Percentiles rank a stretch among this genome's conserved stretches.
phyloP scores from a whole-genome alignment of 2,113 vertebrate species.

The Nannobrachium achirus region DNA sequence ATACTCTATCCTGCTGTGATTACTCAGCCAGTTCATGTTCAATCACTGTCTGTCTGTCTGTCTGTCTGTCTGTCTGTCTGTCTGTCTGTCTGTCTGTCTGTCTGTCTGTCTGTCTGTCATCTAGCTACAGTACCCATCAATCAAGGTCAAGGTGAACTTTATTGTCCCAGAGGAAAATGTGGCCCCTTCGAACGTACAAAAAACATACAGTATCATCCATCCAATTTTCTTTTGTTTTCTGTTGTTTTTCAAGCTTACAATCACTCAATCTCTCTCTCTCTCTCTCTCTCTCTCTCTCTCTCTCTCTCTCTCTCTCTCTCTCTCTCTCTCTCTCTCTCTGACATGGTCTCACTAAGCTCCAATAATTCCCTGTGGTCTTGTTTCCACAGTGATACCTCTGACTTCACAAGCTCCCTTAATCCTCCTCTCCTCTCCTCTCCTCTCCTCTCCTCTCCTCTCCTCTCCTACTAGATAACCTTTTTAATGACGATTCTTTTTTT shows the following conservation, averaged over 20 bases:
- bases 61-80: constrained; percentile 20
- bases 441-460: constrained; percentile 2
- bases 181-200: no score
- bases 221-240: neutral
- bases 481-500: neutral
- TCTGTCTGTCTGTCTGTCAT: constrained; percentile 9
- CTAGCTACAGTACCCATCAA: no score
- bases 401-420: constrained; percentile 24
- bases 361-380: constrained; percentile 21
- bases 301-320: constrained; percentile 10
- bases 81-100: constrained; percentile 38
- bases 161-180: no score
- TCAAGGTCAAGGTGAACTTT: no score
- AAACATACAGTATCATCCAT: neutral
- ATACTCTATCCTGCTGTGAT: constrained; percentile 19
- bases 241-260: neutral
- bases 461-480: neutral
- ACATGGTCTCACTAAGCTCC: constrained; percentile 28
- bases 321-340: constrained; percentile 1
- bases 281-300: constrained; percentile 7
- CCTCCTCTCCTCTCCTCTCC: neutral
- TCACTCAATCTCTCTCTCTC: no score
- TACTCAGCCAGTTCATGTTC: no score
- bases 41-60: constrained; percentile 40
- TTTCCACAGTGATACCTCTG: constrained; percentile 41